A percentile compares a stretch with the other conserved stretches of the same genome.
phyloP scores from a whole-genome alignment of 2,797 vertebrate species.

The Gadopsis marmoratus region DNA sequence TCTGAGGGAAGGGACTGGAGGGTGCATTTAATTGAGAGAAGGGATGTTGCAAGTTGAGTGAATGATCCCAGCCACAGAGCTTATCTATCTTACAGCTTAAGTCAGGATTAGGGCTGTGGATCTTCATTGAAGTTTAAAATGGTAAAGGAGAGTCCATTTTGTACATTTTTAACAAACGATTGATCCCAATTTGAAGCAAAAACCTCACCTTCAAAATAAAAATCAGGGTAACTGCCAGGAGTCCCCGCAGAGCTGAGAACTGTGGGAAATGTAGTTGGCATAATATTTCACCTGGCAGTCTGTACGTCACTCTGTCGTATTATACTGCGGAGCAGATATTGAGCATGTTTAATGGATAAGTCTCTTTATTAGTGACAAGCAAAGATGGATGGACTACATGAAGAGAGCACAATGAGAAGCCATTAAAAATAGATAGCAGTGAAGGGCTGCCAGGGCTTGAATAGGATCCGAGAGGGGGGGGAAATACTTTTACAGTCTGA shows the following conservation, averaged over 20 bases:
- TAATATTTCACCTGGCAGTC: slow-evolving; percentile 54
- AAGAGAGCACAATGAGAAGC: slow-evolving; percentile 74
- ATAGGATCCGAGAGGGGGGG: slow-evolving; percentile 67
- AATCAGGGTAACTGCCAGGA: neutral
- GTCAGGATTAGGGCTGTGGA: slow-evolving; percentile 43
- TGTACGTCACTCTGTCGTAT: slow-evolving; percentile 59
- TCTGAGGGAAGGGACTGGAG: slow-evolving; percentile 31
- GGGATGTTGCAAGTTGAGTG: slow-evolving; percentile 54
- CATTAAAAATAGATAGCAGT: slow-evolving; percentile 81
- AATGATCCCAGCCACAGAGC: slow-evolving; percentile 37
- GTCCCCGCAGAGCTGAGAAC: neutral
- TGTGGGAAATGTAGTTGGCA: slow-evolving; percentile 63
- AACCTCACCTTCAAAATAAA: neutral
- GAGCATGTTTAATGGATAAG: slow-evolving; percentile 80
- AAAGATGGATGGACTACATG: slow-evolving; percentile 79
- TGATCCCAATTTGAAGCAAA: neutral
- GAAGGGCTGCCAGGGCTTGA: slow-evolving; percentile 69
- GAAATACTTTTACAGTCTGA: slow-evolving; percentile 52
- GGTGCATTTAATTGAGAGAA: slow-evolving; percentile 55
- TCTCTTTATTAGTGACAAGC: slow-evolving; percentile 74
- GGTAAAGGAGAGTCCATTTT: neutral
- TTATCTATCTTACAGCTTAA: slow-evolving; percentile 30
- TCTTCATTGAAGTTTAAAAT: slow-evolving; percentile 33
- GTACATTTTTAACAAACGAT: neutral
- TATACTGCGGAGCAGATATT: slow-evolving; percentile 57